Percentiles rank a stretch among this genome's conserved stretches.
Evolutionary conservation across 53 echinoderm and acorn worm genomes (phyloP).

Genomic region (Hippasteria phrygiana): DNA sequence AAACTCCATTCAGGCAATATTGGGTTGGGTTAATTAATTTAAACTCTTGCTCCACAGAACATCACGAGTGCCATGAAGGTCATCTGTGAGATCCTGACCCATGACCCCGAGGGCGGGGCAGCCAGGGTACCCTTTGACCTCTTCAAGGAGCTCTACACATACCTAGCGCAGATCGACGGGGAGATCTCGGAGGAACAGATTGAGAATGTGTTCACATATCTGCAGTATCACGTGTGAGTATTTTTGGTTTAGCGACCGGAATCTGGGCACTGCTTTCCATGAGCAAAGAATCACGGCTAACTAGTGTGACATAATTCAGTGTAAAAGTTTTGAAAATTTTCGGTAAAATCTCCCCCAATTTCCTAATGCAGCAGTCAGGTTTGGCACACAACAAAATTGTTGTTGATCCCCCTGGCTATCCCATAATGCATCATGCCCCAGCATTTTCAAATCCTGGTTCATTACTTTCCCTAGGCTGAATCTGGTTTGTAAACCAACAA

Average conservation of each 20-base stretch:
- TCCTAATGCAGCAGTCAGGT: too few relatives aligned
- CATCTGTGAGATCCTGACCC: slow-evolving; percentile 94
- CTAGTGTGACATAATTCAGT: too few relatives aligned
- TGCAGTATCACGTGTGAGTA: slow-evolving; percentile 98
- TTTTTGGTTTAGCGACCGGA: background rate
- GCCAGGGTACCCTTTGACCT: slow-evolving; percentile 85
- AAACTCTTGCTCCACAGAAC: slow-evolving; percentile 65
- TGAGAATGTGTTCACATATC: slow-evolving; percentile 85
- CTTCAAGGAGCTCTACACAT: slow-evolving; percentile 95
- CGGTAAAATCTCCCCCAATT: too few relatives aligned
- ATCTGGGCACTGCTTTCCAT: background rate
- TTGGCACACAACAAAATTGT: too few relatives aligned
- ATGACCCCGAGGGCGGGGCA: slow-evolving; percentile 89
- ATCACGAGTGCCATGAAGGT: slow-evolving; percentile 96
- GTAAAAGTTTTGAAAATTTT: too few relatives aligned
- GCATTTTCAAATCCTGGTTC: too few relatives aligned
- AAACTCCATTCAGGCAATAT: too few relatives aligned
- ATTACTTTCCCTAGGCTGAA: too few relatives aligned
- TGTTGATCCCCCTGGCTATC: too few relatives aligned
- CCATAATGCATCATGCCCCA: too few relatives aligned
- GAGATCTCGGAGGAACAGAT: slow-evolving; percentile 97
- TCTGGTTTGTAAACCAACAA: too few relatives aligned
- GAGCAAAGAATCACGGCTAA: too few relatives aligned
- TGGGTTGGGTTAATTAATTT: background rate
- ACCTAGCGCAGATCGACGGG: slow-evolving; percentile 95